Evolutionary conservation across 2,888 invertebrate species (phyloP).

Genomic region (Lycaena phlaeas): DNA sequence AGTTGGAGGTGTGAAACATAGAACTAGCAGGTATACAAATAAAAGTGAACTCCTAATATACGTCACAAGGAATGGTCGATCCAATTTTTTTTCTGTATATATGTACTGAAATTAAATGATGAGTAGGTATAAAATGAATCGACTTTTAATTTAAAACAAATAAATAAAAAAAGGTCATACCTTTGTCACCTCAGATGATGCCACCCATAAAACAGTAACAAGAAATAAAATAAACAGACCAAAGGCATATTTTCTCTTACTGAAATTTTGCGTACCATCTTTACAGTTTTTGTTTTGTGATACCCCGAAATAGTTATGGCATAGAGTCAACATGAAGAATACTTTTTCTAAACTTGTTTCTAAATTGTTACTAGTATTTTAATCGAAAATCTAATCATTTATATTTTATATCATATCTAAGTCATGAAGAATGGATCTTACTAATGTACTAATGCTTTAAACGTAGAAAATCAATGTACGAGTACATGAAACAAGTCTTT

Average conservation of each 20-base stretch:
- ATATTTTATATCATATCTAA: not conserved
- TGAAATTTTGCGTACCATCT: constrained; percentile 47
- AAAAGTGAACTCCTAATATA: constrained; percentile 97
- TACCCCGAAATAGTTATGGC: constrained; percentile 64
- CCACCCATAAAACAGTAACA: constrained; percentile 96
- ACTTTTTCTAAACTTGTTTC: constrained; percentile 22
- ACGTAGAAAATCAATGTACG: not conserved
- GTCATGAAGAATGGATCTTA: not conserved
- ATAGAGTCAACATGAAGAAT: constrained; percentile 63
- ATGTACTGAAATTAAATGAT: constrained; percentile 79
- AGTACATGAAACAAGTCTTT: not conserved
- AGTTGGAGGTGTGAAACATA: constrained; percentile 92
- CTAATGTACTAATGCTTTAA: not conserved
- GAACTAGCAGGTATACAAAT: constrained; percentile 89
- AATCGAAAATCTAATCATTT: not conserved
- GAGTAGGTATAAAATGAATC: constrained; percentile 1
- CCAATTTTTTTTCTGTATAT: constrained; percentile 86
- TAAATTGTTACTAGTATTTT: constrained; percentile 1
- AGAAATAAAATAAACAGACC: constrained; percentile 90
- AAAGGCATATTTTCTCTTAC: constrained; percentile 76
- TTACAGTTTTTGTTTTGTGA: constrained; percentile 48
- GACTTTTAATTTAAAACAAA: not conserved
- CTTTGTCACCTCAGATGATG: constrained; percentile 94
- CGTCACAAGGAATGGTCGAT: constrained; percentile 96
- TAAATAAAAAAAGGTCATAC: constrained; percentile 58